Conservation (phyloP, 2,797 vertebrate genomes). For the Carcharodon carcharias region DNA sequence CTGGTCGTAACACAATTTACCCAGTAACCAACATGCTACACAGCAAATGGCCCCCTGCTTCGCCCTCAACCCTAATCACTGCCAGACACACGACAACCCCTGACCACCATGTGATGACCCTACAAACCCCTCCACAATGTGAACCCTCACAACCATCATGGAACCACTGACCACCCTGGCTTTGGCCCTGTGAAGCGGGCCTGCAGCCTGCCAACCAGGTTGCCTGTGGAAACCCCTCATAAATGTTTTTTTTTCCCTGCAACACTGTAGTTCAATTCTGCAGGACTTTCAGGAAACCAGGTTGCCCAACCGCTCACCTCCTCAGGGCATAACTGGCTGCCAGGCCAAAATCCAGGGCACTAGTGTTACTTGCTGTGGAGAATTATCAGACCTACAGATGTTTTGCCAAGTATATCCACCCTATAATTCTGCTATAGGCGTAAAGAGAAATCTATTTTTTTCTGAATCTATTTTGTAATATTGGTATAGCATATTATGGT, state of each 20-base stretch:
- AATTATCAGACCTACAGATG: background rate
- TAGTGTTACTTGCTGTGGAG: background rate
- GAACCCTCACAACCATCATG: too few relatives aligned
- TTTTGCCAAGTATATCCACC: constrained; percentile 8
- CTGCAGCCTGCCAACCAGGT: background rate
- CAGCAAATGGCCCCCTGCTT: background rate
- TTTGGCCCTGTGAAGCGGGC: background rate
- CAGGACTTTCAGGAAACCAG: background rate
- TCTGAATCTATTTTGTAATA: background rate
- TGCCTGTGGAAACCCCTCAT: background rate
- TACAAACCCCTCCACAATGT: background rate
- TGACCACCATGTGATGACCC: background rate
- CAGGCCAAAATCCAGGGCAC: background rate
- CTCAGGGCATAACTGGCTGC: background rate
- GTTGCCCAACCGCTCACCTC: background rate
- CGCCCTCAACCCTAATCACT: background rate
- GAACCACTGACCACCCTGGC: background rate
- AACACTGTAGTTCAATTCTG: background rate
- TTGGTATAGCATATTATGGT: background rate
- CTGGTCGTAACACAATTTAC: too few relatives aligned
- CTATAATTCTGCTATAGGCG: constrained; percentile 14
- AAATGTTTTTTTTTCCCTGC: background rate
- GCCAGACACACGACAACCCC: too few relatives aligned
- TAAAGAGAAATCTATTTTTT: background rate
- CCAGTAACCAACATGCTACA: too few relatives aligned